Evolutionary conservation across 1,140 invertebrate species (phyloP).

Genomic region (Drosophila teissieri): DNA sequence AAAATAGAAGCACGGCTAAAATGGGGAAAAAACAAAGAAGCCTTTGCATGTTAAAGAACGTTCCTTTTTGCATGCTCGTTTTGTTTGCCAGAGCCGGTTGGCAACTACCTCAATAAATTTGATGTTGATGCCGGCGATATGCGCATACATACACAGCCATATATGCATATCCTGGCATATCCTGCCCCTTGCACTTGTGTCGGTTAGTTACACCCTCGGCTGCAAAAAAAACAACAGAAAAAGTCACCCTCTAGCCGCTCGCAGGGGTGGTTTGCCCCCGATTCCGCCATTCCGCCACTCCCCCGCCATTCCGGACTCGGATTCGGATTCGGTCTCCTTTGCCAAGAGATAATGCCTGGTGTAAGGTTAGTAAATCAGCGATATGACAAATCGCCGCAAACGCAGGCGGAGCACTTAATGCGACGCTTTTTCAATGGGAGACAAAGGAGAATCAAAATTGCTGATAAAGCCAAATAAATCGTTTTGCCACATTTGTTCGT

Average conservation of each 20-base stretch:
- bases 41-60: conserved; percentile 55
- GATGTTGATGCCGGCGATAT: conserved; percentile 68
- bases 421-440: conserved; percentile 34
- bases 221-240: conserved; percentile 9
- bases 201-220: conserved; percentile 50
- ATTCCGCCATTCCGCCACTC: conserved; percentile 6
- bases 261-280: conserved; percentile 28
- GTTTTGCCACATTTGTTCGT: conserved; percentile 55
- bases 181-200: conserved; percentile 45
- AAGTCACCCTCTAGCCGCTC: conserved; percentile 24
- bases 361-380: conserved; percentile 78
- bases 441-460: conserved; percentile 65
- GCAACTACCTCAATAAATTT: conserved; percentile 81
- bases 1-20: conserved; percentile 2
- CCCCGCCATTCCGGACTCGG: conserved; percentile 13
- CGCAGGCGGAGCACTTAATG: conserved; percentile 45
- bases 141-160: conserved; percentile 31
- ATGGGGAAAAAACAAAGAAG: conserved; percentile 16
- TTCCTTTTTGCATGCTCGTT: conserved; percentile 25
- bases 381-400: conserved; percentile 70
- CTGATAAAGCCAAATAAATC: conserved; percentile 79
- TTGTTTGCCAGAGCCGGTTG: conserved; percentile 46
- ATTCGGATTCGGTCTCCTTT: conserved; percentile 11
- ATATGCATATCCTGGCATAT: conserved; percentile 12
- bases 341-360: conserved; percentile 70